phyloP scores from a whole-genome alignment of 2,113 vertebrate species.

The Chaetops frenatus region DNA sequence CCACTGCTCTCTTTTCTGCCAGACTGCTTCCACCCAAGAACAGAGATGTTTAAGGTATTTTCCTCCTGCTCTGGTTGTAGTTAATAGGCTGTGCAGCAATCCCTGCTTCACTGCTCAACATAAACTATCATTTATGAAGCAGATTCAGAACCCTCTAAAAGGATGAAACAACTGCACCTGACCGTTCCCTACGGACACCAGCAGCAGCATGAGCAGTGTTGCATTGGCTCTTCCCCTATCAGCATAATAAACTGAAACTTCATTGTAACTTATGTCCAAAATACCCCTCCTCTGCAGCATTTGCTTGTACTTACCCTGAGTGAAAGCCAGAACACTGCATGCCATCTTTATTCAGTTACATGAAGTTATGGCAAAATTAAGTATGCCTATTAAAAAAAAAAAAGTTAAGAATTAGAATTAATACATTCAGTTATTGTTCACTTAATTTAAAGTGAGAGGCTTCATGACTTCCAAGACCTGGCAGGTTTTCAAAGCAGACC shows the following conservation, averaged over 20 bases:
- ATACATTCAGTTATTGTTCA: background rate
- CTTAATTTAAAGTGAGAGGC: conserved; percentile 1
- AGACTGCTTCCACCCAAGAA: background rate
- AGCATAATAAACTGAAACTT: background rate
- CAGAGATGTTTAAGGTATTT: background rate
- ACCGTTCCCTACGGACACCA: background rate
- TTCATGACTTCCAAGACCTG: conserved; percentile 18
- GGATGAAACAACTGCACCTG: background rate
- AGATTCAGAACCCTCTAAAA: background rate
- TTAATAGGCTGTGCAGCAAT: conserved; percentile 1
- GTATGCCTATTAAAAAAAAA: background rate
- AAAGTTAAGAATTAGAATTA: background rate
- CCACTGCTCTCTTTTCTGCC: background rate
- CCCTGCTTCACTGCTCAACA: background rate
- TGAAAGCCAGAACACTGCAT: background rate
- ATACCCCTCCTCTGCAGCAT: background rate
- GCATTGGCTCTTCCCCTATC: background rate
- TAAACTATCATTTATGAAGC: background rate
- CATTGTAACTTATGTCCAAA: background rate
- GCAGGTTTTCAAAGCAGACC: conserved; percentile 38
- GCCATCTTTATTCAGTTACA: background rate
- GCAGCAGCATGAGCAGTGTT: background rate
- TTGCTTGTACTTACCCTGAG: background rate
- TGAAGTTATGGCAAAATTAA: background rate
- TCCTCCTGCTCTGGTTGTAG: background rate